Percentiles rank a stretch among this genome's conserved stretches.
Evolutionary conservation across 2,113 vertebrate species (phyloP).

Genomic region (Tympanuchus pallidicinctus): DNA sequence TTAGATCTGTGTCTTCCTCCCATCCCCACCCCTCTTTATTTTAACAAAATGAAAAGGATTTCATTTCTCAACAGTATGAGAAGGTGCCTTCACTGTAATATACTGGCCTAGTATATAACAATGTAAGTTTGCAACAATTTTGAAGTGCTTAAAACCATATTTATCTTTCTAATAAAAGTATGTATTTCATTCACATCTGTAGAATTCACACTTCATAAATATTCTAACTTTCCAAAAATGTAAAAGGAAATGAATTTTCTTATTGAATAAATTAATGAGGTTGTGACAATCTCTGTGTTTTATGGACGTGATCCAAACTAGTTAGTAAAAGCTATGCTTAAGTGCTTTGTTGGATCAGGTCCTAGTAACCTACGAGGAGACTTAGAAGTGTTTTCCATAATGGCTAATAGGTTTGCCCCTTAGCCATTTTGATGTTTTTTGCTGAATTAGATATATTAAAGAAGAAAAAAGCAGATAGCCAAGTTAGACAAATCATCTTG

Average conservation of each 20-base stretch:
- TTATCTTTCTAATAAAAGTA: neutral
- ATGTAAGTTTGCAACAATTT: neutral
- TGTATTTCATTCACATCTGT: neutral
- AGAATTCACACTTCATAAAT: neutral
- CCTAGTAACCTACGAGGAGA: neutral
- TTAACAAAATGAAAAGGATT: neutral
- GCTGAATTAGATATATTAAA: neutral
- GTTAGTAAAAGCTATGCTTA: neutral
- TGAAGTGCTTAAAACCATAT: neutral
- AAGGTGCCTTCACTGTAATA: neutral
- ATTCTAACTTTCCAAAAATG: neutral
- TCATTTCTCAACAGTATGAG: neutral
- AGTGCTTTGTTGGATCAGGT: conserved; percentile 39
- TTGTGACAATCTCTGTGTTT: neutral
- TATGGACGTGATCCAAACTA: neutral
- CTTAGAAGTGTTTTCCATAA: neutral
- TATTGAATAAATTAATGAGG: neutral
- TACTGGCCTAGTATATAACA: neutral
- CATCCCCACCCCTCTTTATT: neutral
- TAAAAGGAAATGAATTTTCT: neutral
- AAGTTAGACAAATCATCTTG: neutral
- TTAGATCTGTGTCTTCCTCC: neutral
- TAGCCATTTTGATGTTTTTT: neutral
- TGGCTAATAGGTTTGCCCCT: neutral
- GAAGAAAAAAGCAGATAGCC: neutral